A percentile compares a stretch with the other conserved stretches of the same genome.
Evolutionary conservation across 1,140 invertebrate species (phyloP).

Genomic region (Artemia franciscana): DNA sequence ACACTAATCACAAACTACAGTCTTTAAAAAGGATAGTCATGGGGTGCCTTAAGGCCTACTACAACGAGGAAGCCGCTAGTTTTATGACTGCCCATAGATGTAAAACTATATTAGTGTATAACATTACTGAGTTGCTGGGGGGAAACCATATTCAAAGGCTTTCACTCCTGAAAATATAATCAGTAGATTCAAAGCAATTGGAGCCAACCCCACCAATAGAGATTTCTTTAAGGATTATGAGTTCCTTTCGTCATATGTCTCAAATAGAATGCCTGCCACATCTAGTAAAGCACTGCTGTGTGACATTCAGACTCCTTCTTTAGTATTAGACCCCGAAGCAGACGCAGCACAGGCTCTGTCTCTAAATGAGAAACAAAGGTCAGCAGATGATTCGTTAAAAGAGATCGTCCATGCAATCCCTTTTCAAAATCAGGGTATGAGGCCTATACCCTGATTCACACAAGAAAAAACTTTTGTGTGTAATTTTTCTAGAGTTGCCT

Average conservation of each 20-base stretch:
- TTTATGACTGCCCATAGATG: slow-evolving; percentile 22
- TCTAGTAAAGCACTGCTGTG: too few species aligned
- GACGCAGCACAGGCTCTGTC: too few species aligned
- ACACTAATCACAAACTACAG: slow-evolving; percentile 19
- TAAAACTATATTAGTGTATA: slow-evolving; percentile 25
- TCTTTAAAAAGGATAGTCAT: slow-evolving; percentile 21
- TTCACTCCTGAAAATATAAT: slow-evolving; percentile 22
- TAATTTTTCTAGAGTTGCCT: too few species aligned
- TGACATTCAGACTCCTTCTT: too few species aligned
- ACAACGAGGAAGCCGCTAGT: slow-evolving; percentile 29
- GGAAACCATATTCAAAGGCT: slow-evolving; percentile 19
- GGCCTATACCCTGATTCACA: too few species aligned
- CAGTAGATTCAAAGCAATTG: slow-evolving; percentile 20
- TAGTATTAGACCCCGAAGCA: too few species aligned
- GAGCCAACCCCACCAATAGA: slow-evolving; percentile 19
- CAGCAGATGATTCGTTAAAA: too few species aligned
- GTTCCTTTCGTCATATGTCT: slow-evolving; percentile 8
- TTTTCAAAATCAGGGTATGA: too few species aligned
- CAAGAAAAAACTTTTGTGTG: too few species aligned
- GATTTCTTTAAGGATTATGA: slow-evolving; percentile 19
- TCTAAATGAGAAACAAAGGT: too few species aligned
- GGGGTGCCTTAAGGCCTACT: slow-evolving; percentile 21
- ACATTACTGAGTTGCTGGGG: slow-evolving; percentile 21
- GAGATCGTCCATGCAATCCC: too few species aligned
- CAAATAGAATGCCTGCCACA: too few species aligned